Base-by-base conservation (phyloP, 1,140 invertebrate species). In the Pectinophora gossypiella region DNA sequence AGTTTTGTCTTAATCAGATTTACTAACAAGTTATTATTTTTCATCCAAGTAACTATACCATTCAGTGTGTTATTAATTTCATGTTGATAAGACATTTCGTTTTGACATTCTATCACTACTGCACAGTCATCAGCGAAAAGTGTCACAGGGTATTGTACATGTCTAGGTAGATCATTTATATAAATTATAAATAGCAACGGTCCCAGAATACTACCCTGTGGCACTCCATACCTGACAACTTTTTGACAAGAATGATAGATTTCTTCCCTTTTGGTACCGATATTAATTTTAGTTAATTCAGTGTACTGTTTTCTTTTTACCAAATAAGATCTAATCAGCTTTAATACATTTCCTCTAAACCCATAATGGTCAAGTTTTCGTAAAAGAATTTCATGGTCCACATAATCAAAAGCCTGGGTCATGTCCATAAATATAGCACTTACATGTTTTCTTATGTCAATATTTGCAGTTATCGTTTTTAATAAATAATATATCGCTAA, bases 381-480 rank as follows among this genome's bases (percentile, higher is more conserved):
- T 20, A 52, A 16, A 19, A 52, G 22, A 7, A n/a, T 27, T 20
- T 46, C 13, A 44, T 51, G 49, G 22, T 10, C 23, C 3, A 51
- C 49, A 44, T 32, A 43, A 43, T 51, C 49, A 44, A 52, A 52
- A n/a, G 51, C 51, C 15, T 36, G 32, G 19, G 23, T 45, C 44
- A 52, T 45, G 43, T 52, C 51, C 19, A 52, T 46, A 15, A 35
- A 40, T 5, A 52, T 21, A 1, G 43, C 42, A 3, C 18, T 35
- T 13, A 45, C 22, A 6, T 42, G 43, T 19, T 19, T 22, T 10
- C 18, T 13, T n/a, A 16, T 32, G 36, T 52, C 51, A 10, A 52
- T 38, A 35, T 16, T 10, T 36, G 21, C 15, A 4, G 22, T 12
- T 15, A 52, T 21, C 19, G 10, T 32, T 10, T 21, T 52, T 10